phyloP scores from a whole-genome alignment of 2,888 invertebrate species.

The Lochmaea crataegi region DNA sequence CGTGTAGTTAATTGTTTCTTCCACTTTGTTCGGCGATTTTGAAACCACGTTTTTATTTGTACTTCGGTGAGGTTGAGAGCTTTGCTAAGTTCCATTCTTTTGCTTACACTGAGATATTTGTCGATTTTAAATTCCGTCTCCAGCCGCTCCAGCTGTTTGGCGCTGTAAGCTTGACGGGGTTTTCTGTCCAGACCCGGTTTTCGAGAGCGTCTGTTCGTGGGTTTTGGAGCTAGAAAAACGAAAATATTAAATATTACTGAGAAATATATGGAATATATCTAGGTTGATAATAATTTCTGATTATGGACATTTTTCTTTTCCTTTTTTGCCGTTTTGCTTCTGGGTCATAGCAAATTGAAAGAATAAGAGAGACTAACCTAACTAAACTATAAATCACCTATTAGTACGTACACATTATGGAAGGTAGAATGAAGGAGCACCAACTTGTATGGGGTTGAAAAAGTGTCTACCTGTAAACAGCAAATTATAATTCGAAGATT shows the following conservation, averaged over 20 bases:
- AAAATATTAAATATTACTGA: not conserved
- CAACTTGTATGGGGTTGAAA: no score
- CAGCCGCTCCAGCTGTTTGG: constrained; percentile 89
- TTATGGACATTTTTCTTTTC: no score
- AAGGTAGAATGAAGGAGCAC: no score
- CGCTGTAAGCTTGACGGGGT: constrained; percentile 96
- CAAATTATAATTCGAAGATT: no score
- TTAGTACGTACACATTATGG: no score
- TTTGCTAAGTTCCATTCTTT: constrained; percentile 93
- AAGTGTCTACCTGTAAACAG: no score
- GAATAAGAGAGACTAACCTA: no score
- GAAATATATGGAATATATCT: no score
- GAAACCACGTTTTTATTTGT: constrained; percentile 96
- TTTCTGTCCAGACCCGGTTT: constrained; percentile 93
- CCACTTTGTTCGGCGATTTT: constrained; percentile 94
- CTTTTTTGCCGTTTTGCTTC: no score
- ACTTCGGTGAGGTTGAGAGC: constrained; percentile 90
- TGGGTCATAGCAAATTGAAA: no score
- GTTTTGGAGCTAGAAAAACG: constrained; percentile 78
- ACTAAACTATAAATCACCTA: no score
- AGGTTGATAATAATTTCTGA: no score
- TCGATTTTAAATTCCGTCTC: constrained; percentile 96
- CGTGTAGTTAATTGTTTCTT: constrained; percentile 95
- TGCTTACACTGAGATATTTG: constrained; percentile 96
- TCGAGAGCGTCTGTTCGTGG: constrained; percentile 81